Evolutionary conservation across 92 coral and sea anemone genomes (phyloP).

Genomic region (Scolanthus callimorphus): DNA sequence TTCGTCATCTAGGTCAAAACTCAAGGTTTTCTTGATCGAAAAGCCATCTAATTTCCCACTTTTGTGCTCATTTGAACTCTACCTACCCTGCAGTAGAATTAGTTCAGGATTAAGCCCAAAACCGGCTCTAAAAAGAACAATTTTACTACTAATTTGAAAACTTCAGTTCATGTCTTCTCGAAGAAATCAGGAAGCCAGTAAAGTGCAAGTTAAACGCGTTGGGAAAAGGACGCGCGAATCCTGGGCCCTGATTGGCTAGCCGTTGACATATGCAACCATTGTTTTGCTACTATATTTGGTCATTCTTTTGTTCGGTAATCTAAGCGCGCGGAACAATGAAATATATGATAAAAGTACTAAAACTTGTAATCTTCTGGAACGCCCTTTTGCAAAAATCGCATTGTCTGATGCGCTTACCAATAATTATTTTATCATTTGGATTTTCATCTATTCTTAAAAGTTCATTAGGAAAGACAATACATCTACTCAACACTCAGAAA

Average conservation of each 20-base stretch:
- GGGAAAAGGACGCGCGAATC: slow-evolving; percentile 74
- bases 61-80: no score
- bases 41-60: slow-evolving; percentile 45
- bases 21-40: slow-evolving; percentile 46
- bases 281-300: slow-evolving; percentile 58
- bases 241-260: slow-evolving; percentile 63
- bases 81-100: not conserved
- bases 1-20: slow-evolving; percentile 63
- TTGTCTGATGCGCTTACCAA: no score
- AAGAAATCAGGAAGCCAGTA: slow-evolving; percentile 41
- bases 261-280: slow-evolving; percentile 42
- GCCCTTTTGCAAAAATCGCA: no score
- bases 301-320: slow-evolving; percentile 27
- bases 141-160: slow-evolving; percentile 4
- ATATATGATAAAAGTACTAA: not conserved
- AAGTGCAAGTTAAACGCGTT: slow-evolving; percentile 48
- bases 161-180: slow-evolving; percentile 4
- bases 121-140: not conserved
- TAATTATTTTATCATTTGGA: no score
- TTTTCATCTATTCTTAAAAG: no score
- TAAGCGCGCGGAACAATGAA: slow-evolving; percentile 71
- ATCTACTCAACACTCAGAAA: no score
- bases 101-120: not conserved
- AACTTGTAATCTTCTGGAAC: no score
- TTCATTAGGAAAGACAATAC: no score